A percentile compares a stretch with the other conserved stretches of the same genome.
Conservation (phyloP, 2,113 vertebrate genomes). For the Misgurnus anguillicaudatus region DNA sequence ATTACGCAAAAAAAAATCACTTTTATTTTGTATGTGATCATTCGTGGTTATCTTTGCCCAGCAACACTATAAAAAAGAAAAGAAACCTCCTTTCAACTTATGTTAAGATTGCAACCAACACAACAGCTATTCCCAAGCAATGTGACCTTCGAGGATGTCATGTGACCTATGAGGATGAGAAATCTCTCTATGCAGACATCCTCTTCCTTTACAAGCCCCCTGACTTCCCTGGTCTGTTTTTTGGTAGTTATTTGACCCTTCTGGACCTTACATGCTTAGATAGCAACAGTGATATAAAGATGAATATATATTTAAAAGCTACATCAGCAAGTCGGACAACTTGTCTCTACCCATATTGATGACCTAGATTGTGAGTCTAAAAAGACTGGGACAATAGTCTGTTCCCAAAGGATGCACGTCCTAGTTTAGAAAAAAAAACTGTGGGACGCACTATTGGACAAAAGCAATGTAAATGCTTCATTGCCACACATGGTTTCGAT, state of each 20-base stretch:
- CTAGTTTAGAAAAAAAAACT: slow-evolving; percentile 24
- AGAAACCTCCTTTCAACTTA: background rate
- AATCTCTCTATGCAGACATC: slow-evolving; percentile 25
- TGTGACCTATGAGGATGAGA: slow-evolving; percentile 23
- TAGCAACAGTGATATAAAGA: background rate
- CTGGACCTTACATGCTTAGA: background rate
- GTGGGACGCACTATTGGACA: too few species aligned
- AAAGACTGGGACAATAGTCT: background rate
- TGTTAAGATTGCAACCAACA: background rate
- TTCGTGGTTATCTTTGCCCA: too few species aligned
- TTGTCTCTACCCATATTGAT: background rate
- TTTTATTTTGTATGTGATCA: too few species aligned
- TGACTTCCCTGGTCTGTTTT: too few species aligned
- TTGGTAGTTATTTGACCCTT: background rate
- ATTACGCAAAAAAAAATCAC: too few species aligned
- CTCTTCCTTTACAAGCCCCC: slow-evolving; percentile 17
- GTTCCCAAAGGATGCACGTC: slow-evolving; percentile 26
- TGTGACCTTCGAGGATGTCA: slow-evolving; percentile 34
- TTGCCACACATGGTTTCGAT: too few species aligned
- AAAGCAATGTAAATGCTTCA: too few species aligned
- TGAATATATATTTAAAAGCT: background rate
- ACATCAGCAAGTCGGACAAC: background rate
- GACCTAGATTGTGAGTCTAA: slow-evolving; percentile 43
- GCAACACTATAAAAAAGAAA: background rate
- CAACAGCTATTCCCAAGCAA: slow-evolving; percentile 11